Conservation (phyloP, 2,888 invertebrate species). For the Drosophila algonquin region DNA sequence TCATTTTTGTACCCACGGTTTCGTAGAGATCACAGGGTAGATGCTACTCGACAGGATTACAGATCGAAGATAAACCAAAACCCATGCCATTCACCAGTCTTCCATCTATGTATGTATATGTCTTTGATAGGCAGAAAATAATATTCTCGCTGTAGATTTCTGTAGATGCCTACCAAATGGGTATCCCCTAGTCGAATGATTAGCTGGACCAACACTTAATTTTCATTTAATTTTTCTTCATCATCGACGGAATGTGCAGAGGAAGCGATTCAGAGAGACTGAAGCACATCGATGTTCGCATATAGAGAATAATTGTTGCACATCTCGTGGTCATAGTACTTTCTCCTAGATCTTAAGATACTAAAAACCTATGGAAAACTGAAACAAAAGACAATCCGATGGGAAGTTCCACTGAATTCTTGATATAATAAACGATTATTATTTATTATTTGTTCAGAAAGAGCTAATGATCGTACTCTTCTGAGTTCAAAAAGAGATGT, state of each 20-base stretch:
- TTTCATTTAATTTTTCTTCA: conserved; percentile 1
- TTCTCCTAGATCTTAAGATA: background rate
- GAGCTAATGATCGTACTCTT: background rate
- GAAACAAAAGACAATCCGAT: background rate
- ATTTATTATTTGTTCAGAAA: conserved; percentile 18
- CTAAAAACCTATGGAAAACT: background rate
- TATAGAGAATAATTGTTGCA: background rate
- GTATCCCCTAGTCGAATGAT: background rate
- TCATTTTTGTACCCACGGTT: conserved; percentile 21
- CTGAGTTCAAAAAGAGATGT: conserved; percentile 11
- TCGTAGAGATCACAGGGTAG: background rate
- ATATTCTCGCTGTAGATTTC: background rate
- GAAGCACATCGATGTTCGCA: background rate
- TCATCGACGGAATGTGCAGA: background rate
- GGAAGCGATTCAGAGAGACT: background rate
- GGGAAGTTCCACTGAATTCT: conserved; percentile 49
- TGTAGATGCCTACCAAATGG: background rate
- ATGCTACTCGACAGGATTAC: background rate
- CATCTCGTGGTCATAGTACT: background rate
- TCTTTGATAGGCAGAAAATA: too few relatives aligned
- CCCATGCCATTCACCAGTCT: background rate
- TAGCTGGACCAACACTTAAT: background rate
- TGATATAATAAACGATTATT: conserved; percentile 53
- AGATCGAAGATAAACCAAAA: background rate
- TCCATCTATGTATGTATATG: too few relatives aligned